Percentiles rank a stretch among this genome's conserved stretches.
These are phyloP conservation scores for Creontiades dilutus DNA, from an alignment of 2,888 invertebrate genomes.

Conservation along the genomic window DNA sequence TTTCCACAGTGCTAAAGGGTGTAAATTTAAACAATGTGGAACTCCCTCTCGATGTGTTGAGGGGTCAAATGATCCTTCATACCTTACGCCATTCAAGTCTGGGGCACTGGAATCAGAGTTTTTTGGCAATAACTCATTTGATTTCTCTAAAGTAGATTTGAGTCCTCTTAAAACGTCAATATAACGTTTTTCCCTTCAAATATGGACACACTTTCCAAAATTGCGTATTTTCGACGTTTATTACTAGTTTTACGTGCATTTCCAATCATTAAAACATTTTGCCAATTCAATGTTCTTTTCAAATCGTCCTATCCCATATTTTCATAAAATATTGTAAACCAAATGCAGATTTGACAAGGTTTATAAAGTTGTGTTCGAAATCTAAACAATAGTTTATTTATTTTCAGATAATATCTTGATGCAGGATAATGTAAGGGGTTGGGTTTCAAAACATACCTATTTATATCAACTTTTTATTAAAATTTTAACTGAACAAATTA, in stretches of 20 bases:
- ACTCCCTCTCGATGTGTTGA: too few relatives aligned
- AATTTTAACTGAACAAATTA: too few relatives aligned
- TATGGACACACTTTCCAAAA: not conserved
- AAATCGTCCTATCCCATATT: not conserved
- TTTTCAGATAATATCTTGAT: not conserved
- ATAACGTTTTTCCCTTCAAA: constrained; percentile 9
- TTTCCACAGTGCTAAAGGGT: too few relatives aligned
- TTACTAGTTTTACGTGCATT: not conserved
- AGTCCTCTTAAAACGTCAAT: constrained; percentile 13
- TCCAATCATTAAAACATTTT: constrained; percentile 37
- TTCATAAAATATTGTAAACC: constrained; percentile 5
- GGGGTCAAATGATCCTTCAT: too few relatives aligned
- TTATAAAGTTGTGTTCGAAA: constrained; percentile 26
- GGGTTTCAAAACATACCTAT: too few relatives aligned
- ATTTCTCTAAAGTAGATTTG: not conserved
- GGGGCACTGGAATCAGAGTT: too few relatives aligned
- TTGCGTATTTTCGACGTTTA: constrained; percentile 33
- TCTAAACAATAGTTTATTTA: constrained; percentile 37
- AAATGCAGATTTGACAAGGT: constrained; percentile 33
- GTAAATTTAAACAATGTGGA: too few relatives aligned
- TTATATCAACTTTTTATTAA: too few relatives aligned
- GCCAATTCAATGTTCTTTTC: constrained; percentile 26
- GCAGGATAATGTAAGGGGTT: too few relatives aligned
- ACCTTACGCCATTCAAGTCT: too few relatives aligned
- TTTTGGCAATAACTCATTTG: too few relatives aligned